Percentiles rank a stretch among this genome's conserved stretches.
Conservation (phyloP, 2,113 vertebrate genomes). For the Coturnix japonica region DNA sequence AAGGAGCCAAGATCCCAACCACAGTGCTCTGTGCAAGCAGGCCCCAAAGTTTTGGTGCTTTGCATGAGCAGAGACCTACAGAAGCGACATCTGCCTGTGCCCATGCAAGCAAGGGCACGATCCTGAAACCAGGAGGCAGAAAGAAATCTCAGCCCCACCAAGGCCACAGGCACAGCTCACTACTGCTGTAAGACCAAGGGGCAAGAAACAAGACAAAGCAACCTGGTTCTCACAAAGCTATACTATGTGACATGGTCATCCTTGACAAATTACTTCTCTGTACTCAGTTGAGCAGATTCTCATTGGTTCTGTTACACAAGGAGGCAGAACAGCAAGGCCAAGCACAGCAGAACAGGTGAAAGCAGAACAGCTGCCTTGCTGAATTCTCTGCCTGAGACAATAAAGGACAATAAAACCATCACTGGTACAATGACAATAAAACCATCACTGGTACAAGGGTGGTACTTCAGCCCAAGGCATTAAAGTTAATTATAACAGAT, state of each 20-base stretch:
- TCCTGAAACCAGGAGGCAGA: not conserved
- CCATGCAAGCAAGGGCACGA: not conserved
- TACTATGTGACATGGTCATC: not conserved
- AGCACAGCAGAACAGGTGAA: not conserved
- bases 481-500: not conserved
- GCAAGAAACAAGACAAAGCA: not conserved
- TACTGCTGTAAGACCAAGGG: not conserved
- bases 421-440: not conserved
- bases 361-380: not conserved
- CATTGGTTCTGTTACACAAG: not conserved
- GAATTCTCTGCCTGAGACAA: not conserved
- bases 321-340: not conserved
- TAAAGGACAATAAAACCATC: not conserved
- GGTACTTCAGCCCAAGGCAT: not conserved
- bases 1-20: not conserved
- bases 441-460: not conserved
- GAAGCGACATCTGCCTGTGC: not conserved
- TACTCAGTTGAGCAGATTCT: not conserved
- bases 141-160: not conserved
- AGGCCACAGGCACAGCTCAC: not conserved
- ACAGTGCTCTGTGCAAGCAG: not conserved
- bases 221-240: not conserved
- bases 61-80: accelerated
- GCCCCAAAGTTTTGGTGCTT: not conserved
- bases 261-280: not conserved